Evolutionary conservation across 2,797 vertebrate species (phyloP), one percentile per base, ranked within the genome.

Genomic region (Pyrocephalus nanus): DNA sequence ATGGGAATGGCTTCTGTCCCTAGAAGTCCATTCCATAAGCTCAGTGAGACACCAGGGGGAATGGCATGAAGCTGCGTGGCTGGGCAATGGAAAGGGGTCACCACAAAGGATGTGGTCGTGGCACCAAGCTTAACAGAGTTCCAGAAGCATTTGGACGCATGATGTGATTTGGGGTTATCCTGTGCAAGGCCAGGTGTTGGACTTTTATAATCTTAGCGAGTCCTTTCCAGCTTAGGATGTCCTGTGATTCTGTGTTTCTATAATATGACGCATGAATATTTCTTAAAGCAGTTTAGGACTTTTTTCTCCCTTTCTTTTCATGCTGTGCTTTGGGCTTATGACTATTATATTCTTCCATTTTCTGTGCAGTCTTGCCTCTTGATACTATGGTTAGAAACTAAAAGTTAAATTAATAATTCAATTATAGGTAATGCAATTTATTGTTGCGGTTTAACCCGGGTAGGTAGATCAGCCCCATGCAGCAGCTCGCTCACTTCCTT

Each of bases 401-500:
- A 83, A 83, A 64, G 50, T 70, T 70, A 65, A 17, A 4, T 79
- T 45, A 66, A 30, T 26, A 61, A 79, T 55, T 10, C 29, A 65
- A 7, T 32, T 50, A 23, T 9, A 38, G 15, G 58, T 60, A 16
- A 64, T 40, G 11, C 8, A n/a, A 54, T 32, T 18, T 67, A 10
- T 19, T 61, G 8, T 32, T 43, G 20, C 15, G 12, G 11, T 36
- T 77, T 66, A 60, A 43, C 8, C 6, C 2, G 0, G 19, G 18
- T 22, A 30, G 47, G 21, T 43, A 22, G 12, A 18, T 72, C 36
- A n/a, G 40, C 8, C 32, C 25, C 27, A 16, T 7, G 12, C 20
- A 38, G 23, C 32, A 2, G 3, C 40, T 71, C 0, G 0, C 8
- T 76, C 9, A 12, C 9, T 64, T 4, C 27, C 26, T 9, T 2